Percentiles rank a stretch among this genome's conserved stretches.
phyloP scores from a whole-genome alignment of 2,797 vertebrate species.

The Helicolenus hilgendorfi region DNA sequence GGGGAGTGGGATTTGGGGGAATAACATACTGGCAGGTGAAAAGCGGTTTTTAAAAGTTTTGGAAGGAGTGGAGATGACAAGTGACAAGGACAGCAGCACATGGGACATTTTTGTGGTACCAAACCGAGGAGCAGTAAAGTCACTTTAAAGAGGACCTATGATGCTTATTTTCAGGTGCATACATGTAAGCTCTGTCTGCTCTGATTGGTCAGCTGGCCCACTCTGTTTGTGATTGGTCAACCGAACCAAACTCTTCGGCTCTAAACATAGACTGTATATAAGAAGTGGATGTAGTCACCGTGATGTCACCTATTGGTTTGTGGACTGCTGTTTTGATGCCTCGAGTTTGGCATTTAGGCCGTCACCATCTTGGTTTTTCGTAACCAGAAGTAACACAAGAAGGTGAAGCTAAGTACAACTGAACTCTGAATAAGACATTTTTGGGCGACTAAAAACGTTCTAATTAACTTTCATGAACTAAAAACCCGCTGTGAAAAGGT shows the following conservation, averaged over 20 bases:
- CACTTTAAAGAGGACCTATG: not conserved
- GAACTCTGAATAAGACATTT: not conserved
- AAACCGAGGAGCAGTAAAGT: not conserved
- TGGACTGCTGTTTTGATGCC: no score
- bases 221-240: not conserved
- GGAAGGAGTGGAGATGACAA: not conserved
- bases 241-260: no score
- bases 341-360: no score
- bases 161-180: not conserved
- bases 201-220: not conserved
- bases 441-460: not conserved
- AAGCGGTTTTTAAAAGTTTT: not conserved
- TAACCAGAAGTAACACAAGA: not conserved
- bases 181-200: not conserved
- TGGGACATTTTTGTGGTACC: not conserved
- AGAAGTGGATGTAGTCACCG: no score
- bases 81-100: not conserved
- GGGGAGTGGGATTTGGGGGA: not conserved
- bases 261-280: no score
- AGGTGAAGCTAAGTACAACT: not conserved
- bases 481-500: not conserved
- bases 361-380: not conserved
- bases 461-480: not conserved
- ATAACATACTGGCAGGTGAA: not conserved
- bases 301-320: no score